These are phyloP conservation scores for Coturnix japonica DNA, from an alignment of 2,113 vertebrate genomes.

Conservation along the genomic window DNA sequence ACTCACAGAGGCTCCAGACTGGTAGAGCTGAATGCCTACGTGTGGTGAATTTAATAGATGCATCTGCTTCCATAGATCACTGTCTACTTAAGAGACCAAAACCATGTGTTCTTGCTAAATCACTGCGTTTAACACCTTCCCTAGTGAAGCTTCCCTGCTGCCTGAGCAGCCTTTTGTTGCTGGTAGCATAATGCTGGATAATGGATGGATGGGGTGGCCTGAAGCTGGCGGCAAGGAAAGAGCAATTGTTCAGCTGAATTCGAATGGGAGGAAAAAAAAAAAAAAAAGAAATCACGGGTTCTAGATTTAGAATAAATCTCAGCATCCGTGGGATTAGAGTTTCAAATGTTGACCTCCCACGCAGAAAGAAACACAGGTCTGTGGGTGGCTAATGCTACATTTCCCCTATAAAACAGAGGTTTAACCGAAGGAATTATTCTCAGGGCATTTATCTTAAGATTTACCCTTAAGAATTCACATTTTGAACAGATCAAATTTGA, in stretches of 20 bases:
- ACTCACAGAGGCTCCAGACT: neutral
- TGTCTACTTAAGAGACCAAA: neutral
- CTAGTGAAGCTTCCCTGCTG: neutral
- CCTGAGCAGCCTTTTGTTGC: neutral
- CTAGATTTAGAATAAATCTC: neutral
- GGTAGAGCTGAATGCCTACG: neutral
- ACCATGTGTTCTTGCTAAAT: neutral
- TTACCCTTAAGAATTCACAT: neutral
- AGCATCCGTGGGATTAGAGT: constrained; percentile 24
- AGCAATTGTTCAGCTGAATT: neutral
- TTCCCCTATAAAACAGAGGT: neutral
- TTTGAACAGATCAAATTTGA: neutral
- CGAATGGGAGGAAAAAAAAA: neutral
- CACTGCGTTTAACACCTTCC: neutral
- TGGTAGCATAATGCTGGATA: neutral
- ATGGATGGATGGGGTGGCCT: neutral
- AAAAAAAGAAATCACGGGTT: neutral
- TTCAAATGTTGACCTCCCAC: constrained; percentile 45
- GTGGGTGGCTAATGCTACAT: constrained; percentile 34
- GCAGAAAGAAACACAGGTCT: constrained; percentile 34
- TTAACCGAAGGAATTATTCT: constrained; percentile 8
- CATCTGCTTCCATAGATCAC: neutral
- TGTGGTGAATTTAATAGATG: neutral
- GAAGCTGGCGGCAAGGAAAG: neutral
- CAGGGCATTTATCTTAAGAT: neutral